Percentiles rank a stretch among this genome's conserved stretches.
Evolutionary conservation across 2,113 vertebrate genomes (phyloP).

Genomic region (Nannobrachium achirus): DNA sequence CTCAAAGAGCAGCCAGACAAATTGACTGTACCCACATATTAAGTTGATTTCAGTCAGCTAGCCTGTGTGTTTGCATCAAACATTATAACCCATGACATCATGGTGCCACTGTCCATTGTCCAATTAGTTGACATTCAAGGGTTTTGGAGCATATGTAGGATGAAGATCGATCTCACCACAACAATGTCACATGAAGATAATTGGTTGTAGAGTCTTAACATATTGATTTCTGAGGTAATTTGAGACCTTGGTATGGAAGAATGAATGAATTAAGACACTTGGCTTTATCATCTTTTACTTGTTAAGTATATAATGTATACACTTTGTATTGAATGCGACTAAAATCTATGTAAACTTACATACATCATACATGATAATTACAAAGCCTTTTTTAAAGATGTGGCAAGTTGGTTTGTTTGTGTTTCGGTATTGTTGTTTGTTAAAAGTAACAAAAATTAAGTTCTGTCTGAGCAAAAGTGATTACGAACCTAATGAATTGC

Average conservation of each 20-base stretch:
- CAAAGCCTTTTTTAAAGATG: too few relatives aligned
- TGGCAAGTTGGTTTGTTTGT: too few relatives aligned
- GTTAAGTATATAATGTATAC: too few relatives aligned
- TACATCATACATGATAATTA: too few relatives aligned
- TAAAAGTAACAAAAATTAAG: too few relatives aligned
- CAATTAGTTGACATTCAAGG: neutral
- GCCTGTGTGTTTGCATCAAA: constrained; percentile 29
- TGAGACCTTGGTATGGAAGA: neutral
- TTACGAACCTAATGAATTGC: too few relatives aligned
- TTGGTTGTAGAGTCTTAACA: neutral
- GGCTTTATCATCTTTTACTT: too few relatives aligned
- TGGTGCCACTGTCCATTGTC: constrained; percentile 29
- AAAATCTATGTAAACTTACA: too few relatives aligned
- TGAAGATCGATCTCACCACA: neutral
- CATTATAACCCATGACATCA: constrained; percentile 8
- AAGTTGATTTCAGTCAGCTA: constrained; percentile 42
- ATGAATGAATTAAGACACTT: too few relatives aligned
- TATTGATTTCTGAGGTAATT: constrained; percentile 7
- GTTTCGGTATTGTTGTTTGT: too few relatives aligned
- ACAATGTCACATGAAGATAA: neutral
- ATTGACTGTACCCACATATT: constrained; percentile 57
- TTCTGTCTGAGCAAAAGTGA: too few relatives aligned
- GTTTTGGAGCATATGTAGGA: neutral
- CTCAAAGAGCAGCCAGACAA: constrained; percentile 54
- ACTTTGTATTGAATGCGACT: too few relatives aligned